Percentiles rank a stretch among this genome's conserved stretches.
Conservation (phyloP, 2,797 vertebrate species). For the Leptoclinus maculatus region DNA sequence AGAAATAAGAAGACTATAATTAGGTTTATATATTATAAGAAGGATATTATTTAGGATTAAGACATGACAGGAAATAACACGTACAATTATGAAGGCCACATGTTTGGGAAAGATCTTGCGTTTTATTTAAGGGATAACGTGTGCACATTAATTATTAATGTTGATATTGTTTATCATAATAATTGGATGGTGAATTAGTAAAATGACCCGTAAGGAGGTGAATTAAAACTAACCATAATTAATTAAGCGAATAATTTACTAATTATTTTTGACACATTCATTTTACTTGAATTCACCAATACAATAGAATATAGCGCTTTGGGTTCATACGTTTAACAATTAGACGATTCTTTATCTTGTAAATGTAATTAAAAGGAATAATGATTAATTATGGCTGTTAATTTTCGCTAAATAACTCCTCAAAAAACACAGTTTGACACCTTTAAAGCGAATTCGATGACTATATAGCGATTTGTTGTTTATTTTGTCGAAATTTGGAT, state of each 20-base stretch:
- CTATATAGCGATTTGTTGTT: conserved; percentile 6
- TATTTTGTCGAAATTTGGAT: background rate
- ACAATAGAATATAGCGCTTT: background rate
- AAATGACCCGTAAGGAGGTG: background rate
- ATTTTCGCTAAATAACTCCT: background rate
- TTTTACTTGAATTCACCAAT: background rate
- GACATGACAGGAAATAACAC: background rate
- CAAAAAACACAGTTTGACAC: background rate
- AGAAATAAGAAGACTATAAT: fast-evolving
- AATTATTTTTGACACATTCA: background rate
- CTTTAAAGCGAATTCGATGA: background rate
- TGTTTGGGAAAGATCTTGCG: background rate
- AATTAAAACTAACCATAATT: background rate
- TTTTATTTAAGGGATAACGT: background rate
- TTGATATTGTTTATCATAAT: background rate
- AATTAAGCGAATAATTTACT: background rate
- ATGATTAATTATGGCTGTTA: background rate
- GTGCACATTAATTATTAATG: background rate
- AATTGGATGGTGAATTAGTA: background rate
- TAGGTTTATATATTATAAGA: background rate
- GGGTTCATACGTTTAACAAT: background rate
- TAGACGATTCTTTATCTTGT: background rate
- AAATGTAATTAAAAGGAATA: background rate
- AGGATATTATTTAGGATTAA: background rate
- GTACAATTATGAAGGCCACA: background rate